Base-by-base conservation (phyloP, 2,888 invertebrate genomes). In the Tenthredo distinguenda region DNA sequence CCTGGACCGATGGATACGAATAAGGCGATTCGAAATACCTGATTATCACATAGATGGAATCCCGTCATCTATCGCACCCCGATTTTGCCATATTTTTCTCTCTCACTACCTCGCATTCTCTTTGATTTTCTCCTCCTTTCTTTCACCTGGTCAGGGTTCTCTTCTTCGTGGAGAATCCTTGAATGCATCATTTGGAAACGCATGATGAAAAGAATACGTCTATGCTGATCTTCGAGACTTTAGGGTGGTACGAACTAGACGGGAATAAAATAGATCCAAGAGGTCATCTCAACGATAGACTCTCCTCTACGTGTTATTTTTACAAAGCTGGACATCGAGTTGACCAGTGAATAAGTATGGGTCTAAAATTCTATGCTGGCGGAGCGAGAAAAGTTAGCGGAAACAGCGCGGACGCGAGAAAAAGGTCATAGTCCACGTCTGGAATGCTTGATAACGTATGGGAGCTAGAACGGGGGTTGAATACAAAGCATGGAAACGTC, bases 11-110 rank as follows among this genome's bases (percentile, higher is more conserved):
- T 31, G 62, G 31, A 62, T 37, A n/a, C 81, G 34, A n/a, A 55
- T n/a, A 62, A 81, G 81, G 62, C 40, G 34, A 21, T 81, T 81
- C 37, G 62, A 40, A 62, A 81, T 62, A 15, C 50, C 81, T 81
- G 40, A 81, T 81, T 81, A 81, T 81, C 81, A 81, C 81, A 81
- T 81, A 81, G 81, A 81, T 81, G 37, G 81, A 81, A 62, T 81
- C 81, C 81, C 40, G 40, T 81, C 21, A 62, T 62, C 81, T 62
- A 18, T 81, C 62, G 37, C 62, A 18, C 40, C 58, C 62, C 21
- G 40, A 62, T 58, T n/a, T 81, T 37, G 21, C 40, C 50, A 37
- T 62, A 55, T 7, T n/a, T n/a, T 2, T 79, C 40, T 31, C 12
- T 37, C 4, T 26, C 12, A 10, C 72, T 9, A n/a, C 37, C 65